Percentiles rank a stretch among this genome's conserved stretches.
Evolutionary conservation across 2,797 vertebrate genomes (phyloP).

Genomic region (Esox masquinongy): DNA sequence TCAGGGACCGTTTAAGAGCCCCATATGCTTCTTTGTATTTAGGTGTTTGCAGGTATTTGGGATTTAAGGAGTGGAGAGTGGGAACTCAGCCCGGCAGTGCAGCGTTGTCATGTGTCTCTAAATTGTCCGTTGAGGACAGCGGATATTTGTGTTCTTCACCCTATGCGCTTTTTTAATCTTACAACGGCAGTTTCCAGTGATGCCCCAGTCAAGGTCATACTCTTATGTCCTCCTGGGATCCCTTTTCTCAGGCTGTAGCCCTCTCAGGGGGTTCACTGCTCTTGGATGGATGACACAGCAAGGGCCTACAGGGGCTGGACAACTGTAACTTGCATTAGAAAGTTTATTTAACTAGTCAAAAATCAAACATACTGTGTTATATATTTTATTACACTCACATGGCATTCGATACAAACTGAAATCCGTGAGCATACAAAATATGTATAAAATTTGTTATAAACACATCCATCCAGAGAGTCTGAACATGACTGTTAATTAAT

Average conservation of each 20-base stretch:
- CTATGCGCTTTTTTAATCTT: not conserved
- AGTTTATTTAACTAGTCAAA: not conserved
- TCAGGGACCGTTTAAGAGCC: not conserved
- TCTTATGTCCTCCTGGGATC: not conserved
- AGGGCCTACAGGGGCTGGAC: not conserved
- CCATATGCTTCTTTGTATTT: not conserved
- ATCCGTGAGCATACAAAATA: no score
- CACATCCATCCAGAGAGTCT: no score
- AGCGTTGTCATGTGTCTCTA: not conserved
- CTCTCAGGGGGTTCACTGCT: constrained; percentile 5
- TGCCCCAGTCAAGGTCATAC: constrained; percentile 21
- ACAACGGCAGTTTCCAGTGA: constrained; percentile 9
- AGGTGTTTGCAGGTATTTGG: not conserved
- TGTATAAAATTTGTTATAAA: no score
- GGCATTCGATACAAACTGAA: no score
- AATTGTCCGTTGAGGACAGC: not conserved
- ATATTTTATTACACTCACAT: no score
- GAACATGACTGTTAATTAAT: no score
- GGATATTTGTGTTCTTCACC: not conserved
- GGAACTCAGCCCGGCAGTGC: not conserved
- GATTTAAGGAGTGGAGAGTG: not conserved
- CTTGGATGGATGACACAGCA: constrained; percentile 3
- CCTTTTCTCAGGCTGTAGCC: constrained; percentile 3
- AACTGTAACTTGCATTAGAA: not conserved
- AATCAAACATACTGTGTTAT: not conserved